Evolutionary conservation across 2,113 vertebrate genomes (phyloP).

Genomic region (Pelecanoides urinatrix): DNA sequence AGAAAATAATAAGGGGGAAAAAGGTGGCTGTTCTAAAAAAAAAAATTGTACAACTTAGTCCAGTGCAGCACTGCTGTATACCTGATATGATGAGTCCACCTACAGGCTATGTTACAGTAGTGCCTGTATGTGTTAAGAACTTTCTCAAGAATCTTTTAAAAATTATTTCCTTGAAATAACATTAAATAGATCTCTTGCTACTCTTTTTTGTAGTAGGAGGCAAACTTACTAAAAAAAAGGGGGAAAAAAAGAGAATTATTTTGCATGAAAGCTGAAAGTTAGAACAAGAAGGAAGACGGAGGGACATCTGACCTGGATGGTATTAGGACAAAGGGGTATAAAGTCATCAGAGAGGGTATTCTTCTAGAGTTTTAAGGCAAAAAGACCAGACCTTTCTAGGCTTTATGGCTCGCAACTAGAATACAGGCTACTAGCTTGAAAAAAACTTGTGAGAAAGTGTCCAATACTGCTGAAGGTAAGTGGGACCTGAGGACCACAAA

Average conservation of each 20-base stretch:
- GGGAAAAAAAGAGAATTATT: not conserved
- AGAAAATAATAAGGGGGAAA: constrained; percentile 26
- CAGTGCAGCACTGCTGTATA: not conserved
- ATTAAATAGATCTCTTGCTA: not conserved
- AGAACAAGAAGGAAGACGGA: not conserved
- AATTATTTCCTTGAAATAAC: not conserved
- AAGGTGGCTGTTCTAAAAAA: not conserved
- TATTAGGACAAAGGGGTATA: not conserved
- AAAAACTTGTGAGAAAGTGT: not conserved
- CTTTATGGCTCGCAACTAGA: not conserved
- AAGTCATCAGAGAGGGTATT: not conserved
- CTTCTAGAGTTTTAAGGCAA: not conserved
- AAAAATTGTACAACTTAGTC: not conserved
- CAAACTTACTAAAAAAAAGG: not conserved
- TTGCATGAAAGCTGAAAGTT: not conserved
- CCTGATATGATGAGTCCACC: constrained; percentile 56
- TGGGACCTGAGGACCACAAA: not conserved
- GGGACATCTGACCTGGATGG: not conserved
- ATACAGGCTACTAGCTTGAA: not conserved
- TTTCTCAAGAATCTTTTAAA: not conserved
- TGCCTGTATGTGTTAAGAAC: not conserved
- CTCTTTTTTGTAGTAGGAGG: not conserved
- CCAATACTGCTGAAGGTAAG: not conserved
- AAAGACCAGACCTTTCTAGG: not conserved
- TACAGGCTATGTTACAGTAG: constrained; percentile 46